Evolutionary conservation across 2,888 invertebrate species (phyloP).

Genomic region (Microctonus hyperodae): DNA sequence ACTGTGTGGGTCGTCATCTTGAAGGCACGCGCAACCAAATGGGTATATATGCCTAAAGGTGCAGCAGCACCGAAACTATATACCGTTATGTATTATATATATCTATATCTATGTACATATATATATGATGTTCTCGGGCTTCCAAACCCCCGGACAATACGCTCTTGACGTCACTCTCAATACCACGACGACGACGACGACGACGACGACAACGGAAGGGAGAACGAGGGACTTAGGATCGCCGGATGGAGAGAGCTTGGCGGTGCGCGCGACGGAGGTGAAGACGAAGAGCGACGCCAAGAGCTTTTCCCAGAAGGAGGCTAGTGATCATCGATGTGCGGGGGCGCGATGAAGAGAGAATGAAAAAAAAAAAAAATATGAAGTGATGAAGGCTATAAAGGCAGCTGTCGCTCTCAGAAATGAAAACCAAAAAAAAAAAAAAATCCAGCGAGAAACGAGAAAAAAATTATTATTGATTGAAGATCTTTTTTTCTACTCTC

Average conservation of each 20-base stretch:
- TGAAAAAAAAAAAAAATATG: slow-evolving; percentile 3
- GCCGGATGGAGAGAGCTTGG: slow-evolving; percentile 36
- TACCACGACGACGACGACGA: slow-evolving; percentile 43
- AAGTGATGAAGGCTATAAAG: slow-evolving; percentile 24
- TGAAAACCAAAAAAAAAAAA: background rate
- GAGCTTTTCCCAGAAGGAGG: slow-evolving; percentile 27
- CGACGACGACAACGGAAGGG: slow-evolving; percentile 41
- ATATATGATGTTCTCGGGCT: slow-evolving; percentile 15
- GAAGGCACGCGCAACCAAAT: slow-evolving; percentile 14
- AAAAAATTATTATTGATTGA: background rate
- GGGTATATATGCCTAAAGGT: slow-evolving; percentile 16
- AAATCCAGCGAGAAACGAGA: background rate
- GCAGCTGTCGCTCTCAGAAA: slow-evolving; percentile 14
- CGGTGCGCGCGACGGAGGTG: slow-evolving; percentile 28
- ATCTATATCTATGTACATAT: slow-evolving; percentile 3
- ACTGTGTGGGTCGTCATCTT: too few relatives aligned
- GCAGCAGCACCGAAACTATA: slow-evolving; percentile 1
- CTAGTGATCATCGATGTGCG: slow-evolving; percentile 33
- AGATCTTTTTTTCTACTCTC: background rate
- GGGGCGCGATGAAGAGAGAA: slow-evolving; percentile 11
- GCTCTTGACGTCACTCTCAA: slow-evolving; percentile 55
- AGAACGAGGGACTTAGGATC: slow-evolving; percentile 45
- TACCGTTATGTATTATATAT: too few relatives aligned
- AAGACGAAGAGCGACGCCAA: slow-evolving; percentile 29
- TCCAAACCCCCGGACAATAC: slow-evolving; percentile 51